phyloP scores from a whole-genome alignment of 2,113 vertebrate genomes.

The Trematomus loennbergii region DNA sequence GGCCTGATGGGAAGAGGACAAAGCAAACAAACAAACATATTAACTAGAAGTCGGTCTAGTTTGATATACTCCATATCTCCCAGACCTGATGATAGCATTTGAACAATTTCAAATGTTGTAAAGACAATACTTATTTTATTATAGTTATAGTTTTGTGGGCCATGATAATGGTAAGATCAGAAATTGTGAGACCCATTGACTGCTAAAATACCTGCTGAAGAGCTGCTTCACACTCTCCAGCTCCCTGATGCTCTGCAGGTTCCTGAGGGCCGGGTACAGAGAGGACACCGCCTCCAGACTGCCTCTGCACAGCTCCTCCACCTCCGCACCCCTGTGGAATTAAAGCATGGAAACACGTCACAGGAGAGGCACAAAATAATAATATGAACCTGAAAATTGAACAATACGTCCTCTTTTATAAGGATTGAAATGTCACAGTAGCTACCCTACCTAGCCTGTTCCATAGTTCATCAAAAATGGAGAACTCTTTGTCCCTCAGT shows the following conservation, averaged over 20 bases:
- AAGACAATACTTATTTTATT: too few relatives aligned
- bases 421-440: too few relatives aligned
- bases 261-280: slow-evolving; percentile 92
- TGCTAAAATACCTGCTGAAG: slow-evolving; percentile 87
- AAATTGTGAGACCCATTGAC: neutral
- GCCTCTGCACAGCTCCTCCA: slow-evolving; percentile 92
- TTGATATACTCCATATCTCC: too few relatives aligned
- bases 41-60: too few relatives aligned
- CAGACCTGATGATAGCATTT: too few relatives aligned
- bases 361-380: too few relatives aligned
- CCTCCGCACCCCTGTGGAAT: slow-evolving; percentile 86
- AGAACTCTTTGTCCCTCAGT: slow-evolving; percentile 91
- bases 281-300: slow-evolving; percentile 96
- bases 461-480: slow-evolving; percentile 88
- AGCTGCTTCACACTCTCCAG: slow-evolving; percentile 89
- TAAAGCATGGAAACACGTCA: too few relatives aligned
- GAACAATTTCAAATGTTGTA: too few relatives aligned
- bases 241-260: slow-evolving; percentile 92
- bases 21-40: neutral
- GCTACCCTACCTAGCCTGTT: slow-evolving; percentile 86
- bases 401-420: too few relatives aligned
- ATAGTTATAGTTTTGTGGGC: too few relatives aligned
- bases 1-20: slow-evolving; percentile 74
- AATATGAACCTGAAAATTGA: too few relatives aligned
- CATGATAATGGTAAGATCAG: too few relatives aligned